These are phyloP conservation scores for Spilogale gracilis DNA, from an alignment of 2,113 vertebrate species.

Conservation along the genomic window DNA sequence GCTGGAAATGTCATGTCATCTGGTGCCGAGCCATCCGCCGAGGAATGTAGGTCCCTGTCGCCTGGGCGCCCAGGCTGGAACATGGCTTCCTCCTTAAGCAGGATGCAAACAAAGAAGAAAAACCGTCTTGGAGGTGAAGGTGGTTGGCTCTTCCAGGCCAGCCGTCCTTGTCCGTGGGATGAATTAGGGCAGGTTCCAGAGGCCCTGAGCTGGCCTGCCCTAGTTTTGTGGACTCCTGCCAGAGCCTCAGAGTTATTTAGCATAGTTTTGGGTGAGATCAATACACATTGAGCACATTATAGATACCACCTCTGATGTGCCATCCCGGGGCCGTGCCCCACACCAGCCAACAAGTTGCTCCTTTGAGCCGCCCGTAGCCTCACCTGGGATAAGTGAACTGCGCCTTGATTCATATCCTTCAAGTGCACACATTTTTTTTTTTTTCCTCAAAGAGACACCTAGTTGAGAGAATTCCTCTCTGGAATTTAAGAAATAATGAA, in stretches of 20 bases:
- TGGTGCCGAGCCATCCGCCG: background rate
- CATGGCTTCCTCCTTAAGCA: background rate
- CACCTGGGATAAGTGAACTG: conserved; percentile 49
- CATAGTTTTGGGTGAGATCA: conserved; percentile 79
- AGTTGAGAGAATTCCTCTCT: conserved; percentile 55
- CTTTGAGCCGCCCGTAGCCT: conserved; percentile 38
- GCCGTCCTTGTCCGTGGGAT: conserved; percentile 59
- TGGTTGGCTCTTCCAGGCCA: background rate
- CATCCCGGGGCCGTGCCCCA: background rate
- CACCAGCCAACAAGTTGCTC: conserved; percentile 72
- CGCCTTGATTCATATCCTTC: conserved; percentile 68
- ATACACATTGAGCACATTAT: conserved; percentile 74
- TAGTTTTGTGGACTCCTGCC: conserved; percentile 76
- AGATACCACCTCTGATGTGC: conserved; percentile 65
- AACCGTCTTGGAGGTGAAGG: background rate
- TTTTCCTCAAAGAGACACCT: conserved; percentile 48
- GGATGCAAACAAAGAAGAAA: background rate
- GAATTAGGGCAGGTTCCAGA: conserved; percentile 63
- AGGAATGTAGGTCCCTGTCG: background rate
- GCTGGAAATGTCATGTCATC: background rate
- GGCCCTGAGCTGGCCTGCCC: conserved; percentile 76
- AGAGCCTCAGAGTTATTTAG: conserved; percentile 81
- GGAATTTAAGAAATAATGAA: conserved; percentile 84
- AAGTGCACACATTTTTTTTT: background rate
- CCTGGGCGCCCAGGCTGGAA: fast-evolving